phyloP scores from a whole-genome alignment of 2,113 vertebrate species.

The Stictonetta naevosa region DNA sequence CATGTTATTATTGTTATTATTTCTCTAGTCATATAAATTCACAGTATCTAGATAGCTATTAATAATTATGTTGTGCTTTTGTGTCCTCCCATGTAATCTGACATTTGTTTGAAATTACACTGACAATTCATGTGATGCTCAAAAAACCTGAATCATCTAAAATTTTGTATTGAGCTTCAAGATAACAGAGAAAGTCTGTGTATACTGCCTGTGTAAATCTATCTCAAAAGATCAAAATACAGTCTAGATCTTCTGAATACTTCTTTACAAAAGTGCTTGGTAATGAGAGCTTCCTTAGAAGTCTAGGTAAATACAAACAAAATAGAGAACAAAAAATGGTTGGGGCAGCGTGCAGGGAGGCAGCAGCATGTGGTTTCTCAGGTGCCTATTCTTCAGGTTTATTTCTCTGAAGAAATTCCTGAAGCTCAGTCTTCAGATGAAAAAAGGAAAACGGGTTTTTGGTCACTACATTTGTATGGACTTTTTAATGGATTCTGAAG shows the following conservation, averaged over 20 bases:
- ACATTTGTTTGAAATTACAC: neutral
- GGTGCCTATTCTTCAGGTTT: neutral
- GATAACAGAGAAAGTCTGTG: neutral
- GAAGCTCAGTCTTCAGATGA: neutral
- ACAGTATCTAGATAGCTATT: neutral
- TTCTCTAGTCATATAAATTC: neutral
- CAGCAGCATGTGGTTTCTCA: neutral
- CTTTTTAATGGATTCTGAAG: neutral
- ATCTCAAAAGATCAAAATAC: neutral
- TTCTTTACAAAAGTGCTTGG: neutral
- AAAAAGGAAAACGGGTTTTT: neutral
- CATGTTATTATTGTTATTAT: neutral
- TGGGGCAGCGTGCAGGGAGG: neutral
- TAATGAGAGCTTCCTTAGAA: neutral
- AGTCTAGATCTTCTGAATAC: neutral
- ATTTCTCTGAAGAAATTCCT: neutral
- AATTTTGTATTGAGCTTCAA: neutral
- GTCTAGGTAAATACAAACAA: neutral
- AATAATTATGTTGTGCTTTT: neutral
- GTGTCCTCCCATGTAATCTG: accelerated
- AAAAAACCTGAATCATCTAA: neutral
- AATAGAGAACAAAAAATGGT: neutral
- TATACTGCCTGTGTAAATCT: neutral
- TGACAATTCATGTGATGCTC: neutral
- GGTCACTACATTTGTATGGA: neutral